phyloP scores from a whole-genome alignment of 2,113 vertebrate genomes.

The Pogona vitticeps region DNA sequence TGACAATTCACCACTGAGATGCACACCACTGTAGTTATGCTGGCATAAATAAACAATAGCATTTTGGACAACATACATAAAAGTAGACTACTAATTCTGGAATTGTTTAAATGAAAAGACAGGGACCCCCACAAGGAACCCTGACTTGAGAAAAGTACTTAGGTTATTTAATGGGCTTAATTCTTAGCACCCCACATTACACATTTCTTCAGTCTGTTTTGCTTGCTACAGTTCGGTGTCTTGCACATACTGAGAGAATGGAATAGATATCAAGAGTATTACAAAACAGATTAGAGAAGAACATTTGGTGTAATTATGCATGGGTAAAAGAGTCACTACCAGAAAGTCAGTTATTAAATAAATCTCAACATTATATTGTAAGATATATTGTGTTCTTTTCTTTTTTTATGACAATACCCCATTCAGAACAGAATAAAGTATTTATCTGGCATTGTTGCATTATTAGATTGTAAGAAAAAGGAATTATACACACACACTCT shows the following conservation, averaged over 20 bases:
- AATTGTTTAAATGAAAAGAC: background rate
- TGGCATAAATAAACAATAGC: too few relatives aligned
- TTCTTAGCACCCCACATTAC: conserved; percentile 6
- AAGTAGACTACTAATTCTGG: background rate
- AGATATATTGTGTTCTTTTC: background rate
- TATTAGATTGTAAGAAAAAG: too few relatives aligned
- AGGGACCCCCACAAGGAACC: background rate
- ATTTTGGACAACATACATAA: background rate
- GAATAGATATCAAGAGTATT: conserved; percentile 13
- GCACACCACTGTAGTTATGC: too few relatives aligned
- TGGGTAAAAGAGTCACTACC: background rate
- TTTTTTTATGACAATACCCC: background rate
- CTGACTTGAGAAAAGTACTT: background rate
- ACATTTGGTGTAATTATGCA: background rate
- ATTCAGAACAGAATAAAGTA: background rate
- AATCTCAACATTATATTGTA: background rate
- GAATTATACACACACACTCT: too few relatives aligned
- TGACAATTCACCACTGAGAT: too few relatives aligned
- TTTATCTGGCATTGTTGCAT: background rate
- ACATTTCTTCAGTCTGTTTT: conserved; percentile 33
- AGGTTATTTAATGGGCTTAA: conserved; percentile 25
- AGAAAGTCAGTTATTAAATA: conserved; percentile 17
- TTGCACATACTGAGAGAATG: conserved; percentile 29
- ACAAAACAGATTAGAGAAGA: conserved; percentile 4
- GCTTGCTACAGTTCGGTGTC: background rate